Evolutionary conservation across 2,888 invertebrate genomes (phyloP).

Genomic region (Drosophila anomelani): DNA sequence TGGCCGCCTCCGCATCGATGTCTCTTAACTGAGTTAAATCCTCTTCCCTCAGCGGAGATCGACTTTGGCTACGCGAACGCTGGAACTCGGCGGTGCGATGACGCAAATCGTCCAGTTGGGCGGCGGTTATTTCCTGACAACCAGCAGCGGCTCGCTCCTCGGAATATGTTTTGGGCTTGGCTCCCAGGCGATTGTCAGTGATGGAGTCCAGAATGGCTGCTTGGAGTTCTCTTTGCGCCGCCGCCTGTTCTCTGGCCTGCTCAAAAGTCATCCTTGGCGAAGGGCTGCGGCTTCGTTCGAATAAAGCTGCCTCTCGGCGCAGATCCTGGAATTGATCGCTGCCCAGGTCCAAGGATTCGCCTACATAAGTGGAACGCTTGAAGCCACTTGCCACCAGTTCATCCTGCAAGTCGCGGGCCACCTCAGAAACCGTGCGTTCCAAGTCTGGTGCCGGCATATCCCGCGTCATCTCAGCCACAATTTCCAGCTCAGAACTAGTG

Average conservation of each 20-base stretch:
- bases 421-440: conserved; percentile 79
- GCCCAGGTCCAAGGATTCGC: conserved; percentile 82
- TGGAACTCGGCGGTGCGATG: conserved; percentile 79
- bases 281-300: conserved; percentile 79
- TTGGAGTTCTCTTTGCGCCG: conserved; percentile 76
- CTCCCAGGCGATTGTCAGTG: conserved; percentile 63
- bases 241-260: conserved; percentile 56
- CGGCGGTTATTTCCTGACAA: conserved; percentile 61
- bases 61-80: conserved; percentile 82
- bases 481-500: conserved; percentile 27
- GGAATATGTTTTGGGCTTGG: conserved; percentile 75
- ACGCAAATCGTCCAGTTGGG: conserved; percentile 76
- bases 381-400: conserved; percentile 75
- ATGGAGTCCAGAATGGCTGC: conserved; percentile 80
- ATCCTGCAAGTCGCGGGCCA: conserved; percentile 77
- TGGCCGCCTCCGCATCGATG: conserved; percentile 68
- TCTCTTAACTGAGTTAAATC: conserved; percentile 52
- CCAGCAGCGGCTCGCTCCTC: conserved; percentile 65
- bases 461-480: conserved; percentile 28
- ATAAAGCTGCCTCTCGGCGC: conserved; percentile 69
- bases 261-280: conserved; percentile 66
- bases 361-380: conserved; percentile 83
- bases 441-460: conserved; percentile 61
- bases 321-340: conserved; percentile 70
- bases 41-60: conserved; percentile 72